Conservation (phyloP, 2,797 vertebrate species). For the Margarornis squamiger region DNA sequence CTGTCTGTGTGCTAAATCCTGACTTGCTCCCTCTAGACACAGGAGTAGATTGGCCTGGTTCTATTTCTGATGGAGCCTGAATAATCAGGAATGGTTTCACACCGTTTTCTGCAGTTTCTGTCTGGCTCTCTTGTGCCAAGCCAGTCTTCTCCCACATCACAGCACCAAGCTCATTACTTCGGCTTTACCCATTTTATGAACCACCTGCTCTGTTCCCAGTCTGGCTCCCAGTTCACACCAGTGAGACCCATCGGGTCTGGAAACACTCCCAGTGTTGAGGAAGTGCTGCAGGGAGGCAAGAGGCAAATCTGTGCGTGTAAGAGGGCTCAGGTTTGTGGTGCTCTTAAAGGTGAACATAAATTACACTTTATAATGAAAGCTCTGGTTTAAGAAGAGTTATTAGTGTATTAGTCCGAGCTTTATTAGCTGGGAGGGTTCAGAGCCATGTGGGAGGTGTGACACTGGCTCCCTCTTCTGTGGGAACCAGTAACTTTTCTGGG, state of each 20-base stretch:
- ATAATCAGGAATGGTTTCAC: neutral
- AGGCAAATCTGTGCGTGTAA: neutral
- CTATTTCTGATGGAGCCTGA: neutral
- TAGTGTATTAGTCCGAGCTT: constrained; percentile 13
- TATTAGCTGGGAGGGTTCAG: neutral
- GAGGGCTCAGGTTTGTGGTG: neutral
- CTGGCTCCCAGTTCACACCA: constrained; percentile 17
- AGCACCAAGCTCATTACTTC: neutral
- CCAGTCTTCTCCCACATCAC: neutral
- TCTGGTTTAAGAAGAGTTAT: constrained; percentile 43
- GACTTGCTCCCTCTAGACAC: neutral
- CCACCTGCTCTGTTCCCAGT: constrained; percentile 6
- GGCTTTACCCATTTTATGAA: neutral
- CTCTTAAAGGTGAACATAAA: constrained; percentile 27
- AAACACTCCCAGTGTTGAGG: neutral
- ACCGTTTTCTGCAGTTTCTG: neutral
- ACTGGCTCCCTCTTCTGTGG: constrained; percentile 71
- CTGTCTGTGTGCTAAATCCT: neutral
- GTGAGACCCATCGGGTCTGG: neutral
- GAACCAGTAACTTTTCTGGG: neutral
- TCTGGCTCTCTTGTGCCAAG: neutral
- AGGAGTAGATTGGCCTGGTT: neutral
- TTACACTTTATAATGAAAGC: constrained; percentile 39
- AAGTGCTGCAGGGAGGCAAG: neutral
- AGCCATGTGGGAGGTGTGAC: constrained; percentile 40